These are phyloP conservation scores for Craseonycteris thonglongyai DNA, from an alignment of 2,113 vertebrate species.

Conservation along the genomic window DNA sequence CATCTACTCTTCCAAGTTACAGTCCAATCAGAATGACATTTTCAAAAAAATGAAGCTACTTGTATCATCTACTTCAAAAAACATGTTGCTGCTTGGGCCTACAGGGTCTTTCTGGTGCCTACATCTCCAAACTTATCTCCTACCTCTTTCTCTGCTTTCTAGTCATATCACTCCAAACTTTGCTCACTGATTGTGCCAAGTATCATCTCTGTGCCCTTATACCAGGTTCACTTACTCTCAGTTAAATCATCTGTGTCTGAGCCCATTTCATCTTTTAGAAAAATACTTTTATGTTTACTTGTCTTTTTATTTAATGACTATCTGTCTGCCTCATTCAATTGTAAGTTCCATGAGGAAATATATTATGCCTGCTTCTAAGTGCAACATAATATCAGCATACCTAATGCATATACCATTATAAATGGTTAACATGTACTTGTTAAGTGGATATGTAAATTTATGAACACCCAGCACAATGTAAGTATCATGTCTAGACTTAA, in stretches of 20 bases:
- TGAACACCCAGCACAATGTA: fast-evolving
- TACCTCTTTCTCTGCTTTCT: not conserved
- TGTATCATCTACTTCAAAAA: fast-evolving
- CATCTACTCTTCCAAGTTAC: not conserved
- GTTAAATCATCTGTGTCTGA: not conserved
- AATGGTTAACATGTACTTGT: not conserved
- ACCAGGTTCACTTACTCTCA: not conserved
- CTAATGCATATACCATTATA: not conserved
- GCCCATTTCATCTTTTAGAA: not conserved
- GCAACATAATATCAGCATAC: not conserved
- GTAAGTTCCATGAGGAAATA: not conserved
- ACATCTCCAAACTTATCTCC: fast-evolving
- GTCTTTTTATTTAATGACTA: not conserved
- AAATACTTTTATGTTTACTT: not conserved
- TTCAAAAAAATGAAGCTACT: not conserved
- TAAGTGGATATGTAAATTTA: not conserved
- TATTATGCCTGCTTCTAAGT: not conserved
- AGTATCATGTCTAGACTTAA: not conserved
- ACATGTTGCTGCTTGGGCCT: not conserved
- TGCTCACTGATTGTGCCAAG: not conserved
- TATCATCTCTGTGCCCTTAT: not conserved
- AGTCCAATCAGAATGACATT: not conserved
- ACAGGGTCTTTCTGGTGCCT: not conserved
- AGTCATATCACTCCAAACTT: not conserved
- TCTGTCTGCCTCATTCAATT: not conserved